Percentiles rank a stretch among this genome's conserved stretches.
Evolutionary conservation across 1,140 invertebrate species (phyloP).

Genomic region (Gerris buenoi): DNA sequence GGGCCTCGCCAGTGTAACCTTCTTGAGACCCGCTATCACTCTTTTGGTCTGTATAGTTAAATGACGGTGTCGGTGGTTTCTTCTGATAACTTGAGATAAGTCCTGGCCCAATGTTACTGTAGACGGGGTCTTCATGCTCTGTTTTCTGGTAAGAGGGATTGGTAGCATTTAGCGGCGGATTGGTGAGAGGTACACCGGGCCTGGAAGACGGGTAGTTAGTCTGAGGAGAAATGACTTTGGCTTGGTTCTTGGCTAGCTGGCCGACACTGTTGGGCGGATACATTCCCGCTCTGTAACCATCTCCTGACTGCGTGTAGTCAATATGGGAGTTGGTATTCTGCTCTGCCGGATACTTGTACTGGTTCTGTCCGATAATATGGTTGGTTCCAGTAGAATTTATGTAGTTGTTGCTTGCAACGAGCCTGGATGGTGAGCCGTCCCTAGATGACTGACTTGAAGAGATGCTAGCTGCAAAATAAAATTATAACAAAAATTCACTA

Average conservation of each 20-base stretch:
- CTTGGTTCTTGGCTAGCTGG: not conserved
- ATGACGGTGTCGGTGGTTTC: not conserved
- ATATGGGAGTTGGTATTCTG: constrained; percentile 3
- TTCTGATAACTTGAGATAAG: not conserved
- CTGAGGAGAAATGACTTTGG: constrained; percentile 4
- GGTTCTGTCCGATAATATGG: constrained; percentile 2
- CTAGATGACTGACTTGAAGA: constrained; percentile 23
- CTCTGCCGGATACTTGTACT: not conserved
- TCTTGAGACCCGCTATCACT: not conserved
- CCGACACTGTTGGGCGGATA: not conserved
- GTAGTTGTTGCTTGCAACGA: constrained; percentile 10
- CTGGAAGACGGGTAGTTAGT: constrained; percentile 8
- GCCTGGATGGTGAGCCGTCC: constrained; percentile 20
- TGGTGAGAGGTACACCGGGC: constrained; percentile 1
- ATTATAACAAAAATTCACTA: constrained; percentile 2
- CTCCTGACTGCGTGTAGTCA: constrained; percentile 1
- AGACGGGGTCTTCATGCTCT: not conserved
- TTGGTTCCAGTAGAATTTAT: constrained; percentile 9
- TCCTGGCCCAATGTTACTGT: not conserved
- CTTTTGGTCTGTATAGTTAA: not conserved
- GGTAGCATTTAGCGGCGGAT: constrained; percentile 2
- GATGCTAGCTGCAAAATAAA: constrained; percentile 20
- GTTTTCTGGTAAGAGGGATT: not conserved
- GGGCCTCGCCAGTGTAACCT: not conserved
- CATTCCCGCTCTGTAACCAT: constrained; percentile 2